These are phyloP conservation scores for Psilanteris sp. DNA, from an alignment of 1,140 invertebrate species.

Conservation along the genomic window DNA sequence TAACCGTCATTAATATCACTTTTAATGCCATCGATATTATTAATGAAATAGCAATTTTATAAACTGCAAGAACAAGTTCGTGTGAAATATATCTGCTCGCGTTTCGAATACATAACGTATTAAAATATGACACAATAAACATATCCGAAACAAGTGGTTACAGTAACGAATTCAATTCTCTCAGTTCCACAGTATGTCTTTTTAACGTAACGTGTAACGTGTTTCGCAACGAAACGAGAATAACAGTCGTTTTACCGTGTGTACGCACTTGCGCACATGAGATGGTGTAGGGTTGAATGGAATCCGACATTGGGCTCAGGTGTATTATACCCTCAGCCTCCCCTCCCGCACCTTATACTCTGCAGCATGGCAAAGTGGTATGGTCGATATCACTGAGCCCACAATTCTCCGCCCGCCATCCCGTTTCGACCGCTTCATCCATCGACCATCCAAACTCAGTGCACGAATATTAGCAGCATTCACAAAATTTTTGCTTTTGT, in stretches of 20 bases:
- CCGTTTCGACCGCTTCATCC: conserved; percentile 27
- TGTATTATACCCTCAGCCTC: conserved; percentile 55
- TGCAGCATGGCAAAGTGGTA: conserved; percentile 69
- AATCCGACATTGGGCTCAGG: conserved; percentile 59
- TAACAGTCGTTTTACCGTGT: conserved; percentile 29
- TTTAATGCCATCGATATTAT: too few species aligned
- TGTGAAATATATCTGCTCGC: conserved; percentile 6
- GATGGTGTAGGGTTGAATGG: conserved; percentile 57
- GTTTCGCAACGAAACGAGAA: conserved; percentile 50
- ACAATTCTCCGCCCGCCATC: conserved; percentile 53
- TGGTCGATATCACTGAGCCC: conserved; percentile 73
- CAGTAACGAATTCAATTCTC: conserved; percentile 48
- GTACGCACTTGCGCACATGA: conserved; percentile 54
- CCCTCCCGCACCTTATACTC: conserved; percentile 26
- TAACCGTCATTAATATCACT: too few species aligned
- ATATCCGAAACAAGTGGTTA: conserved; percentile 55
- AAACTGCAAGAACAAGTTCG: background rate
- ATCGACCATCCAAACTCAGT: conserved; percentile 19
- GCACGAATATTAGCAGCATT: conserved; percentile 63
- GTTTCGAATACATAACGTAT: conserved; percentile 8
- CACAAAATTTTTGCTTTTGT: conserved; percentile 71
- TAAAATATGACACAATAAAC: conserved; percentile 46
- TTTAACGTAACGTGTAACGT: conserved; percentile 46
- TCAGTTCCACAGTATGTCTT: conserved; percentile 40
- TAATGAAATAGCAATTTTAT: background rate